Conservation (phyloP, 2,113 vertebrate species). For the Casuarius casuarius region DNA sequence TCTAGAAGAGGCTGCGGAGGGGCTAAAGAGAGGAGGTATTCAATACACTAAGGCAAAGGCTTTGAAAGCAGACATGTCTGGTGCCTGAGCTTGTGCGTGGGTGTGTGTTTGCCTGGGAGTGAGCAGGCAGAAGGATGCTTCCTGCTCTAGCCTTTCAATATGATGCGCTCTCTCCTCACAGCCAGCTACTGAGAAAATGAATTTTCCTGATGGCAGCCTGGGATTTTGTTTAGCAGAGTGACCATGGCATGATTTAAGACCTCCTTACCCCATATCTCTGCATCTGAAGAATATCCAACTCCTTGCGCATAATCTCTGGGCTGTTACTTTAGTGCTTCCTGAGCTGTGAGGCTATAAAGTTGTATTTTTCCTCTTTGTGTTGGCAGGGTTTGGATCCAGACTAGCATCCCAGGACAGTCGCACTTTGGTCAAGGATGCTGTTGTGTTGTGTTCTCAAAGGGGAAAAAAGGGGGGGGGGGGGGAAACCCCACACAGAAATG, state of each 20-base stretch:
- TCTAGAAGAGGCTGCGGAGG: background rate
- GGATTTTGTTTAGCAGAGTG: background rate
- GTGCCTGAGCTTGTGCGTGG: constrained; percentile 44
- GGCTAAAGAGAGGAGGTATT: background rate
- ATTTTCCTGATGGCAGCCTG: background rate
- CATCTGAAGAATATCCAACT: background rate
- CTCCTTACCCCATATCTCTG: background rate
- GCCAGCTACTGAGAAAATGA: background rate
- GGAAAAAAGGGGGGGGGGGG: background rate
- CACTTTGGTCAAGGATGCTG: background rate
- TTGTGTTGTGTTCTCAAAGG: background rate
- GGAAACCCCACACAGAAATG: background rate
- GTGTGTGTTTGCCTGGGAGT: constrained; percentile 43
- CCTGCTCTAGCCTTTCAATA: constrained; percentile 7
- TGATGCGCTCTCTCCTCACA: background rate
- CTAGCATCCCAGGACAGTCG: background rate
- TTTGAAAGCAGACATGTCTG: constrained; percentile 6
- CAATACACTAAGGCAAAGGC: background rate
- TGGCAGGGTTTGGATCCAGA: background rate
- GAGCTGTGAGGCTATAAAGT: background rate
- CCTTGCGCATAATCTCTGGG: background rate
- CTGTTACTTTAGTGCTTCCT: background rate
- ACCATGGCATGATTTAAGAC: background rate
- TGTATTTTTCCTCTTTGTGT: background rate
- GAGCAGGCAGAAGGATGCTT: constrained; percentile 31